phyloP scores from a whole-genome alignment of 2,113 vertebrate species.

The Hiodon tergisus region DNA sequence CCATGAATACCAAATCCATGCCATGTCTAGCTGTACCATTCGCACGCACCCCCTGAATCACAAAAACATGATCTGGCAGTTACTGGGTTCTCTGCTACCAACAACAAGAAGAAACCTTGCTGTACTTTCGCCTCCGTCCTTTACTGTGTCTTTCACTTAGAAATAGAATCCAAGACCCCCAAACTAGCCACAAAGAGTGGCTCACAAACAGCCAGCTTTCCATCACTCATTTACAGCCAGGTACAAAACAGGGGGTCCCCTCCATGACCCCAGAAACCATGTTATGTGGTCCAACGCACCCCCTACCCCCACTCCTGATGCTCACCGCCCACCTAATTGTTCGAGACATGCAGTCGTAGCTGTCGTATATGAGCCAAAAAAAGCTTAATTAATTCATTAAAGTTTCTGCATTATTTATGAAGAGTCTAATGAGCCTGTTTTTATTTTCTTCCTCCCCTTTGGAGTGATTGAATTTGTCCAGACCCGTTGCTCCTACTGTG shows the following conservation, averaged over 20 bases:
- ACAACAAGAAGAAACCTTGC: neutral
- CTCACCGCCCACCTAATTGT: neutral
- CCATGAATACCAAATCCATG: no score
- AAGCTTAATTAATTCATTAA: neutral
- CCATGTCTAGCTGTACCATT: no score
- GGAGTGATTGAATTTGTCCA: no score
- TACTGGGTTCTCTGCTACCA: no score
- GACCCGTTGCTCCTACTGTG: no score
- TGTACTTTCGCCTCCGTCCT: neutral
- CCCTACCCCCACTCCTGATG: neutral
- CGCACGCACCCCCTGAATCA: no score
- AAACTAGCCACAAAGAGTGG: slow-evolving; percentile 40
- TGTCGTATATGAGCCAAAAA: slow-evolving; percentile 21
- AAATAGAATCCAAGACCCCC: slow-evolving; percentile 31
- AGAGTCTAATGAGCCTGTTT: neutral
- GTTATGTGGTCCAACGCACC: neutral
- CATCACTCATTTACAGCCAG: neutral
- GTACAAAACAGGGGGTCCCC: neutral
- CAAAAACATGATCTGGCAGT: no score
- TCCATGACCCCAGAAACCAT: neutral
- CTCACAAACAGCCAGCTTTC: slow-evolving; percentile 4
- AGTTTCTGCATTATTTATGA: slow-evolving; percentile 15
- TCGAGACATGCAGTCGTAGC: neutral
- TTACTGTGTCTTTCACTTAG: neutral
- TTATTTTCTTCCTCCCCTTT: neutral